Evolutionary conservation across 2,113 vertebrate species (phyloP).

Genomic region (Rallus limicola): DNA sequence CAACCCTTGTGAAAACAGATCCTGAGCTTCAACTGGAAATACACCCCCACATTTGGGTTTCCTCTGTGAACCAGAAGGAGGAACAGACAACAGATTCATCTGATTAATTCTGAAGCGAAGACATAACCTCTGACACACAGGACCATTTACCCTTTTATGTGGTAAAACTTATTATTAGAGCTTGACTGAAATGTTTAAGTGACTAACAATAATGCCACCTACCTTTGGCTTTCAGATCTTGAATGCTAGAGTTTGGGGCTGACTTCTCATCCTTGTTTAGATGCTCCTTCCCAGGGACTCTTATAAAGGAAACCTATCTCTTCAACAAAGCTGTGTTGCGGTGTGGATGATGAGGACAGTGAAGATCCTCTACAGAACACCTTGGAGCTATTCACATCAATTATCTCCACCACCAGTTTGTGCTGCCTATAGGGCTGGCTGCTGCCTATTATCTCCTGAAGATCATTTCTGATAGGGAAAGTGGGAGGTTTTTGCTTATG

Average conservation of each 20-base stretch:
- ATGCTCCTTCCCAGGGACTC: neutral
- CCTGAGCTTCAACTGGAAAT: neutral
- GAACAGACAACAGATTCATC: neutral
- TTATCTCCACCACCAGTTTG: neutral
- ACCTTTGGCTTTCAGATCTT: neutral
- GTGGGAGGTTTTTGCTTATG: neutral
- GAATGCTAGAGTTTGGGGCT: neutral
- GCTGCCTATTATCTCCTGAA: neutral
- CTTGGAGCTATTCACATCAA: neutral
- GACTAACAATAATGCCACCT: neutral
- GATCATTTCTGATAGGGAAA: neutral
- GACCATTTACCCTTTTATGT: conserved; percentile 20
- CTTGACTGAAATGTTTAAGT: neutral
- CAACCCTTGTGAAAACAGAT: neutral
- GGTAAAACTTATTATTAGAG: conserved; percentile 34
- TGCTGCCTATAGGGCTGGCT: neutral
- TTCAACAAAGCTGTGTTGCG: neutral
- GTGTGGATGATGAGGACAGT: neutral
- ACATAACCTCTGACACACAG: neutral
- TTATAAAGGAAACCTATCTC: neutral
- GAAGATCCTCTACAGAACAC: neutral
- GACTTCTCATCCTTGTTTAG: neutral
- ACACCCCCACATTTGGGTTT: neutral
- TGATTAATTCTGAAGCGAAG: conserved; percentile 24
- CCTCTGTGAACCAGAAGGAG: neutral